Conservation (phyloP, 1,140 invertebrate genomes). For the Uloborus diversus region DNA sequence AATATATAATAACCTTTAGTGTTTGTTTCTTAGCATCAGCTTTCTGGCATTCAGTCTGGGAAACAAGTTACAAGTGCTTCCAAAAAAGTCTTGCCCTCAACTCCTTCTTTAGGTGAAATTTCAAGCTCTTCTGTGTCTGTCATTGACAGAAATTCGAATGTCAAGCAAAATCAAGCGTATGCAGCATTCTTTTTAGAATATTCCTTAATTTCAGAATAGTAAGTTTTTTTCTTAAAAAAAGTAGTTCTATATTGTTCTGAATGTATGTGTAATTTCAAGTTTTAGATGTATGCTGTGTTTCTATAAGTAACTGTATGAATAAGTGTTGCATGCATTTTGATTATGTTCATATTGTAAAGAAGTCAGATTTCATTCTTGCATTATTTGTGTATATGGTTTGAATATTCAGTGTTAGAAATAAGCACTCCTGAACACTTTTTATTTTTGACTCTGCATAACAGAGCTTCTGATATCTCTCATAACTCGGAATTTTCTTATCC, state of each 20-base stretch:
- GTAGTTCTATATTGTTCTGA: not conserved
- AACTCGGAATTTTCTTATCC: not conserved
- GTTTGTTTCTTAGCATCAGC: no score
- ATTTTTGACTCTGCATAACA: not conserved
- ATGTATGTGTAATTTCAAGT: not conserved
- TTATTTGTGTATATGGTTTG: not conserved
- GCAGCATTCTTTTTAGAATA: slow-evolving; percentile 76
- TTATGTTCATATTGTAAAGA: not conserved
- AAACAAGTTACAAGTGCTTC: not conserved
- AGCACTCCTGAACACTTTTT: not conserved
- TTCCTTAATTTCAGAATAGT: slow-evolving; percentile 81
- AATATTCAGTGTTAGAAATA: not conserved
- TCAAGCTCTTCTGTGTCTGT: not conserved
- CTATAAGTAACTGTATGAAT: slow-evolving; percentile 12
- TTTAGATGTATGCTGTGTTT: not conserved
- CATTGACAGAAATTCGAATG: slow-evolving; percentile 38
- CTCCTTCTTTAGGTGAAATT: slow-evolving; percentile 6
- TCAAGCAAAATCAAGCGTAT: slow-evolving; percentile 61
- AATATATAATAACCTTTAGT: no score
- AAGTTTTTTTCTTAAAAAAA: slow-evolving; percentile 64
- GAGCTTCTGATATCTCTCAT: not conserved
- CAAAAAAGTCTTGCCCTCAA: slow-evolving; percentile 38
- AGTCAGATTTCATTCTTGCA: not conserved
- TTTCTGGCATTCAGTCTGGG: no score
- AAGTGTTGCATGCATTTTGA: slow-evolving; percentile 55